Base-by-base conservation (phyloP, 2,113 vertebrate genomes). In the Protobothrops flavoviridis region DNA sequence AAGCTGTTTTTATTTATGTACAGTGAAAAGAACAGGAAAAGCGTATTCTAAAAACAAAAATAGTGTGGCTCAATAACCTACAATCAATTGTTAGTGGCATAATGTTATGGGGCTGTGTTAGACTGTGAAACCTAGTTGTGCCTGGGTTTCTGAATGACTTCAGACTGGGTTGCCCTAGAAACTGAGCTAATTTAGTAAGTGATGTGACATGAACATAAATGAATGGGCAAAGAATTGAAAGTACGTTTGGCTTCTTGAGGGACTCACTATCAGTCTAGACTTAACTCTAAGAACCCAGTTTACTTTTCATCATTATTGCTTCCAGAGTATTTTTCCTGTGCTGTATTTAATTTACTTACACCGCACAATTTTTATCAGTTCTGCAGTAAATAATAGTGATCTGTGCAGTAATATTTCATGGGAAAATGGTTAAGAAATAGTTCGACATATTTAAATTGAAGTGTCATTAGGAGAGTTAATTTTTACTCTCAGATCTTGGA, bases 101-200 rank as follows among this genome's bases (percentile, higher is more conserved):
- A 87, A 89, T 17, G 59, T 26, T 52, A n/a, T 64, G 88, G 61
- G 86, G 52, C 87, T 90, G 39, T 64, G 26, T 55, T 90, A 29
- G 0, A 9, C 59, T 26, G 33, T 5, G 93, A 95, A 91, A 88
- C 89, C 89, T 90, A 21, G 59, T 91, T 90, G 89, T 89, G 89
- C 93, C 89, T 94, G 56, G 81, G 43, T 95, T 93, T 88, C 56
- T 92, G 94, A 94, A 56, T 55, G 87, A 55, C 85, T 95, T 90
- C 94, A 94, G 91, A 89, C 91, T 95, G 94, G 94, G 95, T 97
- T 97, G 95, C 93, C 95, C 92, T 96, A 88, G 95, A 93, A 93
- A 96, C 52, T 45, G 90, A 94, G 59, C 94, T 93, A 95, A 96
- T 96, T 96, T 96, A 94, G 96, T 96, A 94, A 94, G 94, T 93